A percentile compares a stretch with the other conserved stretches of the same genome.
Evolutionary conservation across 2,888 invertebrate species (phyloP).

Genomic region (Hartigia nigra): DNA sequence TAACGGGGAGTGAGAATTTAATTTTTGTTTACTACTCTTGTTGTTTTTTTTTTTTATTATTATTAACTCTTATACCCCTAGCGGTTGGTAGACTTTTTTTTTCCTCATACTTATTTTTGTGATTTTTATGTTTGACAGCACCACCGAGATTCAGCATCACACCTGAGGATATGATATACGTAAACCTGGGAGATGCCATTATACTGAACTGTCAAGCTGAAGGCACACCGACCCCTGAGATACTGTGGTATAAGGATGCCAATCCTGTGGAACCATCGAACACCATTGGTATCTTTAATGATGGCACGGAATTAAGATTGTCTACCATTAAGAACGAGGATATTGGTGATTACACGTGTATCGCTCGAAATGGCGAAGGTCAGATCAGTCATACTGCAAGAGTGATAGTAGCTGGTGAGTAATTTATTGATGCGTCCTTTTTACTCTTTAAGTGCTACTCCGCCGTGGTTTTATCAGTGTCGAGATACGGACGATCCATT

Average conservation of each 20-base stretch:
- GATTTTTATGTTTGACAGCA: slow-evolving; percentile 67
- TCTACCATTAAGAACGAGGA: slow-evolving; percentile 93
- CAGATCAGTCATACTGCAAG: slow-evolving; percentile 95
- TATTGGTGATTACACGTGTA: slow-evolving; percentile 96
- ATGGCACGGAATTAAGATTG: slow-evolving; percentile 93
- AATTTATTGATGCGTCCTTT: slow-evolving; percentile 12
- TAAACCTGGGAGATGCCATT: slow-evolving; percentile 95
- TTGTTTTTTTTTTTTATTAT: not conserved
- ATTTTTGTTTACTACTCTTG: not conserved
- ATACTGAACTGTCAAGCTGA: slow-evolving; percentile 97
- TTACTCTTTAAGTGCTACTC: slow-evolving; percentile 25
- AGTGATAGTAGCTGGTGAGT: slow-evolving; percentile 89
- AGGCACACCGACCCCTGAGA: slow-evolving; percentile 95
- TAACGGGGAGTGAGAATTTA: not conserved
- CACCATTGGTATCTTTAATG: slow-evolving; percentile 91
- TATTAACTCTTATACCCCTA: not conserved
- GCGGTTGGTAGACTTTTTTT: not conserved
- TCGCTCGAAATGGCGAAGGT: slow-evolving; percentile 95
- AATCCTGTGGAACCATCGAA: slow-evolving; percentile 90
- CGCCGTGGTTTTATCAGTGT: not conserved
- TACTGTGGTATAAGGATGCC: slow-evolving; percentile 96
- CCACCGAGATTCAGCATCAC: slow-evolving; percentile 95
- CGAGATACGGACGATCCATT: not conserved
- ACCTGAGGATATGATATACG: slow-evolving; percentile 96
- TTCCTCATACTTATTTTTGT: not conserved